Evolutionary conservation across 2,113 vertebrate species (phyloP).

Genomic region (Gopherus evgoodei): DNA sequence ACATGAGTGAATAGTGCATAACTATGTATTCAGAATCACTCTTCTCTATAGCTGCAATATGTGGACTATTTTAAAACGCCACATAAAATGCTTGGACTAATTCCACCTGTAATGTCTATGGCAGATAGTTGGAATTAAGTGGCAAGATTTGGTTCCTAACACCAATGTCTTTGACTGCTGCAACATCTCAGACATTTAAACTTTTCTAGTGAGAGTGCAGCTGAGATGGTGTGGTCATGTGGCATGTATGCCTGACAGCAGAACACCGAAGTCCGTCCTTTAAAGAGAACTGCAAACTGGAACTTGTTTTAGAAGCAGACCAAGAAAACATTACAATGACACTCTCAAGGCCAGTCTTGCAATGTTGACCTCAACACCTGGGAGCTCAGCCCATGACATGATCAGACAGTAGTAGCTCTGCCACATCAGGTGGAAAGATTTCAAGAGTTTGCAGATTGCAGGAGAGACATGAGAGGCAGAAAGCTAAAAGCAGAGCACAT

Average conservation of each 20-base stretch:
- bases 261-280: background rate
- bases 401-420: background rate
- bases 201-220: background rate
- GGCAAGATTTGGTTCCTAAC: background rate
- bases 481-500: background rate
- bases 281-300: background rate
- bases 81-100: background rate
- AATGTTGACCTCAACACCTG: background rate
- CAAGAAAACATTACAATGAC: background rate
- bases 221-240: background rate
- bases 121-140: background rate
- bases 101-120: background rate
- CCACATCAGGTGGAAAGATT: background rate
- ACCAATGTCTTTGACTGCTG: background rate
- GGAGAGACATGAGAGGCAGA: background rate
- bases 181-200: background rate
- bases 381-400: background rate
- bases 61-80: background rate
- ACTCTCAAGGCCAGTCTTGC: background rate
- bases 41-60: background rate
- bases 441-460: background rate
- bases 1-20: rapidly evolving
- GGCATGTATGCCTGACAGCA: background rate
- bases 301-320: background rate
- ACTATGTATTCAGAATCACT: background rate